A percentile compares a stretch with the other conserved stretches of the same genome.
Evolutionary conservation across 2,113 vertebrate genomes (phyloP).

Genomic region (Mobula birostris): DNA sequence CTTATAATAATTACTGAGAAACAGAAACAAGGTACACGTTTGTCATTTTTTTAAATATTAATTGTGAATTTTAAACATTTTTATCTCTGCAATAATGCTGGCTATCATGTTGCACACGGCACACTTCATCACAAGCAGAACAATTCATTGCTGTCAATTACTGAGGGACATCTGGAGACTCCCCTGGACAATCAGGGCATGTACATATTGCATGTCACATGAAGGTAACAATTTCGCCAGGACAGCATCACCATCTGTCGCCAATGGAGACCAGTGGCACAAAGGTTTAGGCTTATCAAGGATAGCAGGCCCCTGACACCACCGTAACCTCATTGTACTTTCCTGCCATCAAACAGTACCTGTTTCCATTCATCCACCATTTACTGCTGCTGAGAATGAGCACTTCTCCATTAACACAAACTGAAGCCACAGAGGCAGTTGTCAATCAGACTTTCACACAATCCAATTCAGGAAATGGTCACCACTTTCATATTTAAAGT

Average conservation of each 20-base stretch:
- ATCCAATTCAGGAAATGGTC: not conserved
- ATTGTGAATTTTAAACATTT: not conserved
- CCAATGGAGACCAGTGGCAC: conserved; percentile 61
- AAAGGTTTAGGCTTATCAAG: conserved; percentile 60
- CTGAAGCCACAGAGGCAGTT: not conserved
- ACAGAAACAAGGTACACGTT: too few species aligned
- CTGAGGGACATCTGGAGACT: conserved; percentile 74
- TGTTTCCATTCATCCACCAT: conserved; percentile 44
- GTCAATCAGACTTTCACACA: conserved; percentile 35
- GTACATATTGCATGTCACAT: conserved; percentile 77
- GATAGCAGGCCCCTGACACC: conserved; percentile 50
- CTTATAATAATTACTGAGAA: too few species aligned
- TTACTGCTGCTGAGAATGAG: conserved; percentile 30
- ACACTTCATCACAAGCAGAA: conserved; percentile 32
- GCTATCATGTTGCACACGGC: not conserved
- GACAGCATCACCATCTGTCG: conserved; percentile 81
- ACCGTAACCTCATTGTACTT: conserved; percentile 54
- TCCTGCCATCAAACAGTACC: conserved; percentile 46
- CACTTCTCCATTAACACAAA: conserved; percentile 30
- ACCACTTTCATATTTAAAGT: conserved; percentile 36
- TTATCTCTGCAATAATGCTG: not conserved
- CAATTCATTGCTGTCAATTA: conserved; percentile 56
- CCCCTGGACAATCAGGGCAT: conserved; percentile 68
- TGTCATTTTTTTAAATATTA: too few species aligned
- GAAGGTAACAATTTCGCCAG: conserved; percentile 83